Base-by-base conservation (phyloP, 2,888 invertebrate species). In the Enoplolaimus lenunculus region DNA sequence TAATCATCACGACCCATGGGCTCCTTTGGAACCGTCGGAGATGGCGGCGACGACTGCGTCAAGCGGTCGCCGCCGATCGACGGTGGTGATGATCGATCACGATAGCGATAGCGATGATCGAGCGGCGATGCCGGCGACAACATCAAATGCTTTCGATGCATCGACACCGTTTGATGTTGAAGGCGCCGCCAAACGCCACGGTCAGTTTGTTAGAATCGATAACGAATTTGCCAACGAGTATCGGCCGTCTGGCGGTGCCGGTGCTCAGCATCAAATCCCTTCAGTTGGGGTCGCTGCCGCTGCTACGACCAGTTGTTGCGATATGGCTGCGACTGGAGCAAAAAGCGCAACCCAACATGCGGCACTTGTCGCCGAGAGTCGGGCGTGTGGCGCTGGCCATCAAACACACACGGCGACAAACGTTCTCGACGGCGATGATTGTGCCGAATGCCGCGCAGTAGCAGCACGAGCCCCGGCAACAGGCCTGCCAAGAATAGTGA, bases 401-500 rank as follows among this genome's bases (percentile, higher is more conserved):
- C 45, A 45, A 21, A 13, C 21, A 7, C 7, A 45, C 21, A 45
- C 45, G 45, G 7, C 45, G 45, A 7, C 7, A 13, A n/a, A n/a
- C n/a, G n/a, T n/a, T n/a, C 2, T 7, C 26, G 67, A 67, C 62
- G 68, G 68, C 1, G 26, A 35, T 16, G 62, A 60, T 13, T 72
- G 72, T 59, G 65, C 66, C 3, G 59, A 31, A 28, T 72, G 72
- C 30, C 34, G 60, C 16, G 34, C 57, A 33, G 62, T 60, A 3
- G 66, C 57, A 30, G 1, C 26, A 3, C 7, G 21, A 7, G 68
- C 70, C 1, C 30, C 35, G 16, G 7, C 16, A 1, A 1, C 62
- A 28, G 71, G 71, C 2, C 59, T 72, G 59, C 72, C 72, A 7
- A 1, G 45, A 26, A 57, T 34, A 16, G 71, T 72, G 1, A 60